Evolutionary conservation across 2,888 invertebrate species (phyloP).

Genomic region (Willowsia nigromaculata): DNA sequence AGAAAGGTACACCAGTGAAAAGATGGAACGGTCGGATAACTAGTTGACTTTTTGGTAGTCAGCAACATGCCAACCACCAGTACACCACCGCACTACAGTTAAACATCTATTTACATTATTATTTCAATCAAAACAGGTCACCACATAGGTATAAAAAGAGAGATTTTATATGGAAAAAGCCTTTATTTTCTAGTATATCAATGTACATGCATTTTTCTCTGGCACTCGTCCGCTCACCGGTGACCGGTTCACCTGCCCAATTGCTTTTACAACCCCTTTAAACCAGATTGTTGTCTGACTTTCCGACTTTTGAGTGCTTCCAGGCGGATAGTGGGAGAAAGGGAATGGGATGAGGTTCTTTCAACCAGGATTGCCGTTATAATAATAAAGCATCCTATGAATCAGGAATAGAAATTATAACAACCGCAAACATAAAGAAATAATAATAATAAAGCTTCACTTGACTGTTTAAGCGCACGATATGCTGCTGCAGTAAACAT

Average conservation of each 20-base stretch:
- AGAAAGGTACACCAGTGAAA: slow-evolving; percentile 19
- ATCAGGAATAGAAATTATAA: slow-evolving; percentile 55
- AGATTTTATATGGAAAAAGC: slow-evolving; percentile 8
- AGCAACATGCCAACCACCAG: slow-evolving; percentile 16
- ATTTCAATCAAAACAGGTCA: slow-evolving; percentile 41
- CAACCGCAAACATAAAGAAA: slow-evolving; percentile 49
- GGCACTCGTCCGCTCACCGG: slow-evolving; percentile 12
- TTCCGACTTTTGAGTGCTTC: slow-evolving; percentile 39
- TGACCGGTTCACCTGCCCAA: slow-evolving; percentile 63
- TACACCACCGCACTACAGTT: background rate
- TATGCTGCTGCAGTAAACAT: background rate
- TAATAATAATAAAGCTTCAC: background rate
- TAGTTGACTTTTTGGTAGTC: slow-evolving; percentile 49
- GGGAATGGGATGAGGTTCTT: slow-evolving; percentile 44
- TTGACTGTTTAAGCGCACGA: background rate
- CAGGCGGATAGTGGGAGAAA: background rate
- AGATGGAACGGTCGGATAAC: slow-evolving; percentile 56
- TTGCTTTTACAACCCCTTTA: slow-evolving; percentile 49
- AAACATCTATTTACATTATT: background rate
- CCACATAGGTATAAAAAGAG: background rate
- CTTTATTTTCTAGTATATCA: slow-evolving; percentile 12
- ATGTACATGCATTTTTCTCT: background rate
- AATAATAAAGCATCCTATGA: slow-evolving; percentile 60
- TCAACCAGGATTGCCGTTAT: slow-evolving; percentile 47
- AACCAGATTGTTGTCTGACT: slow-evolving; percentile 59